Conservation (phyloP, 1,140 invertebrate genomes). For the Eriocheir sinensis region DNA sequence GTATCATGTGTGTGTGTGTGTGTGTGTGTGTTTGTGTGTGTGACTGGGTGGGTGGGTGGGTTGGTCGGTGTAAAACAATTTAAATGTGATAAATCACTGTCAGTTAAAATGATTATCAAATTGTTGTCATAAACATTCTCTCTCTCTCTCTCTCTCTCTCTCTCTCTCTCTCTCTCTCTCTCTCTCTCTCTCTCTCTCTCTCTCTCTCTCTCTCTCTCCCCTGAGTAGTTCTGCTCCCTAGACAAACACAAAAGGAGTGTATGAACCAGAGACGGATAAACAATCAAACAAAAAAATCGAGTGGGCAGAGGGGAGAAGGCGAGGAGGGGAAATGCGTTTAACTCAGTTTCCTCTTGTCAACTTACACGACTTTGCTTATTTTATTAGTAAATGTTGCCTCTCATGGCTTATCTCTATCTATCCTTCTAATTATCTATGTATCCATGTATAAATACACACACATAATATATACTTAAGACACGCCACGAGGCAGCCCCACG, state of each 20-base stretch:
- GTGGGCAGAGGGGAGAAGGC: background rate
- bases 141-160: constrained; percentile 55
- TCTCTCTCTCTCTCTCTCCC: background rate
- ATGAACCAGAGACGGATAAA: background rate
- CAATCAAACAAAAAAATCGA: background rate
- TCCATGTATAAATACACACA: too few relatives aligned
- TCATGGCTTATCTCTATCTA: too few relatives aligned
- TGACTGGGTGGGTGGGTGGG: background rate
- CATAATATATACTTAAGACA: too few relatives aligned
- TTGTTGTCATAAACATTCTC: background rate
- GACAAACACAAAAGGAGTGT: constrained; percentile 18
- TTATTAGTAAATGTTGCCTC: too few relatives aligned
- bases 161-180: constrained; percentile 58
- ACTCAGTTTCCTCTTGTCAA: background rate
- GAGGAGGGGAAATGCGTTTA: background rate
- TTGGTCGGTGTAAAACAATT: background rate
- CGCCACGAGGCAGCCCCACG: too few relatives aligned
- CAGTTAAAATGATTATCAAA: background rate
- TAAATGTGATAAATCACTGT: too few relatives aligned
- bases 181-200: constrained; percentile 48
- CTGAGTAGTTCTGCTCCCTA: too few relatives aligned
- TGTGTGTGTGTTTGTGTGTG: background rate
- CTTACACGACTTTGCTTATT: too few relatives aligned
- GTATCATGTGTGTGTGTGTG: constrained; percentile 34
- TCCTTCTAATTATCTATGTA: too few relatives aligned